Percentiles rank a stretch among this genome's conserved stretches.
Conservation (phyloP, 2,113 vertebrate species). For the Gavialis gangeticus region DNA sequence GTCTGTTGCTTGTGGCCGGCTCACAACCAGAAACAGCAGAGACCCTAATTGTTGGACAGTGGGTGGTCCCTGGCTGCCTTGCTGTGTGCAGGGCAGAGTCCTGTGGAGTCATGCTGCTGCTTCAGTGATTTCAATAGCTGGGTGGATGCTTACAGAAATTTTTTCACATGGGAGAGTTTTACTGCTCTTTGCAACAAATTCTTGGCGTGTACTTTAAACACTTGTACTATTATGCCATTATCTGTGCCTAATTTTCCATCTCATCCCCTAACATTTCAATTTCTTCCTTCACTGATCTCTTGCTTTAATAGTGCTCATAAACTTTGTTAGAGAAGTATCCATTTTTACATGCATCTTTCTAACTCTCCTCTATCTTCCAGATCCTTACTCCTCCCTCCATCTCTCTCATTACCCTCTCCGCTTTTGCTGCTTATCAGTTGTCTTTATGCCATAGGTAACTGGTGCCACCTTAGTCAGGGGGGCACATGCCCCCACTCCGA, state of each 20-base stretch:
- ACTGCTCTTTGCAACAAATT: background rate
- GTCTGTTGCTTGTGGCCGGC: background rate
- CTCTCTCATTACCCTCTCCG: background rate
- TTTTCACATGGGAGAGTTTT: background rate
- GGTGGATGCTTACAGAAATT: fast-evolving
- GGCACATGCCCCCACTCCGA: too few relatives aligned
- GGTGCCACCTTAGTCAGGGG: too few relatives aligned
- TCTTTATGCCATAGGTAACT: too few relatives aligned
- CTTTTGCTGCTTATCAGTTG: background rate
- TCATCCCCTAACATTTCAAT: background rate
- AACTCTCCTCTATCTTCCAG: background rate
- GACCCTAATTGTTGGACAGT: background rate
- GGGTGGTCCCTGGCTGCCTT: too few relatives aligned
- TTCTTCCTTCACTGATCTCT: constrained; percentile 37
- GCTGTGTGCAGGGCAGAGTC: background rate
- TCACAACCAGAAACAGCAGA: too few relatives aligned
- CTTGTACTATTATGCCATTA: background rate
- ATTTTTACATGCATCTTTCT: background rate
- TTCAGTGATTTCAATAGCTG: background rate
- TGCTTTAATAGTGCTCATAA: background rate
- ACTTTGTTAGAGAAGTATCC: constrained; percentile 4
- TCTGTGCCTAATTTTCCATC: constrained; percentile 20
- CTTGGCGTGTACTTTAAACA: background rate
- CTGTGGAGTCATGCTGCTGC: fast-evolving
- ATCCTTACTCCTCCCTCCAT: background rate